Evolutionary conservation across 2,888 invertebrate species (phyloP), one percentile per base, ranked within the genome.

Genomic region (Agelastica alni): DNA sequence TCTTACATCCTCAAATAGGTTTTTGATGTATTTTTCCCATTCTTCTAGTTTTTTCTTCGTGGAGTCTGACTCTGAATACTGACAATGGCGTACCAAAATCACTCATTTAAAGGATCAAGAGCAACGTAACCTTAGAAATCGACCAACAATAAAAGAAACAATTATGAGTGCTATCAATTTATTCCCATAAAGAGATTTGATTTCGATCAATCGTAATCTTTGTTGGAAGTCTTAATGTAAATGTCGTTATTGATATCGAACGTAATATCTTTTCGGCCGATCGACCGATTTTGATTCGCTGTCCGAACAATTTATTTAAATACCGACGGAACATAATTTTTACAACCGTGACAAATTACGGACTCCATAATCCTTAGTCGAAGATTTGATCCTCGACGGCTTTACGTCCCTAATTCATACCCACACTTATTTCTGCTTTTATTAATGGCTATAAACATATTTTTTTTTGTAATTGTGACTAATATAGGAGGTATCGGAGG

Each of bases 321-420:
- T 30, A 32, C 37, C 30, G 31, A 37, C 26, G 20, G 41, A 42
- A 49, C 22, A 22, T 34, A 49, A 22, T 30, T 52, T 39, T 13
- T 31, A 34, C 39, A 36, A 34, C 37, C 46, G 46, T 41, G 37
- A 32, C 52, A 41, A 52, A 45, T 32, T 30, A 14, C 30, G 22
- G 45, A 52, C 32, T 41, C 41, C 13, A 46, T 32, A 52, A 52
- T 52, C 52, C 32, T 20, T 16, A 17, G 17, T 12, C 46, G 46
- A 34, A 45, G 20, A 18, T 34, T 16, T 34, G 34, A 34, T 13
- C 34, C 7, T 16, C 14, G 4, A 34, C 4, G 34, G 16, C 16
- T 34, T 34, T 9, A 34, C 4, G 14, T 34, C 9, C 34, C 9
- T 34, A 34, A 34, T 34, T n/a, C 34, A 16, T 16, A 16, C 34